Conservation (phyloP, 2,888 invertebrate species). For the Aradus depressus region DNA sequence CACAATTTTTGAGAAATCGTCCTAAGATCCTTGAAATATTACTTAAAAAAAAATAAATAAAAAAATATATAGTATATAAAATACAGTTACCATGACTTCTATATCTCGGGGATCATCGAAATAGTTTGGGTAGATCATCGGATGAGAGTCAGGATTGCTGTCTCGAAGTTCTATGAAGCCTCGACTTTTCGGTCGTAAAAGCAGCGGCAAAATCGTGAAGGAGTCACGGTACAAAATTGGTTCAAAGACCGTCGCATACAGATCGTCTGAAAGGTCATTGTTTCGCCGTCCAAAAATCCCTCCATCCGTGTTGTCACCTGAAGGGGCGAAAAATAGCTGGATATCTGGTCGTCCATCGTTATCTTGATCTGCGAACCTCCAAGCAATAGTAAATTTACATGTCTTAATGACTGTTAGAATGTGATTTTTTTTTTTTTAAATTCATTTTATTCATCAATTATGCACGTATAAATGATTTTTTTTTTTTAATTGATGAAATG, state of each 20-base stretch:
- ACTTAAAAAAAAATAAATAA: not conserved
- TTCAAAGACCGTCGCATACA: conserved; percentile 58
- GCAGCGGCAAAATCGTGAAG: conserved; percentile 53
- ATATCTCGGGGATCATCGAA: conserved; percentile 60
- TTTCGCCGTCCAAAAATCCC: conserved; percentile 60
- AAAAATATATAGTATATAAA: not conserved
- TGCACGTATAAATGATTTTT: too few species aligned
- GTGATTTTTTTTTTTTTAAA: too few species aligned
- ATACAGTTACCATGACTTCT: conserved; percentile 32
- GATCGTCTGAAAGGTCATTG: conserved; percentile 52
- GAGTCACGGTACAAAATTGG: conserved; percentile 56
- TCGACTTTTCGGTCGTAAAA: conserved; percentile 61
- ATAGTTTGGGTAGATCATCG: conserved; percentile 83
- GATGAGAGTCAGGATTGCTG: conserved; percentile 56
- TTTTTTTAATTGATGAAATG: too few species aligned
- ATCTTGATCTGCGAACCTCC: too few species aligned
- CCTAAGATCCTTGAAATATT: not conserved
- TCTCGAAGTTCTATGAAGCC: conserved; percentile 57
- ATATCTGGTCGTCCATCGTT: too few species aligned
- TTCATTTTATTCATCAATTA: too few species aligned
- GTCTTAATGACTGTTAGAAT: too few species aligned
- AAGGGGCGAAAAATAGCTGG: conserved; percentile 62
- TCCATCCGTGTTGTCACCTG: conserved; percentile 66
- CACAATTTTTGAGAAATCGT: too few species aligned
- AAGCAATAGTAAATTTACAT: too few species aligned